These are phyloP conservation scores for Odontocolon sp. DNA, from an alignment of 2,888 invertebrate genomes.

Conservation along the genomic window DNA sequence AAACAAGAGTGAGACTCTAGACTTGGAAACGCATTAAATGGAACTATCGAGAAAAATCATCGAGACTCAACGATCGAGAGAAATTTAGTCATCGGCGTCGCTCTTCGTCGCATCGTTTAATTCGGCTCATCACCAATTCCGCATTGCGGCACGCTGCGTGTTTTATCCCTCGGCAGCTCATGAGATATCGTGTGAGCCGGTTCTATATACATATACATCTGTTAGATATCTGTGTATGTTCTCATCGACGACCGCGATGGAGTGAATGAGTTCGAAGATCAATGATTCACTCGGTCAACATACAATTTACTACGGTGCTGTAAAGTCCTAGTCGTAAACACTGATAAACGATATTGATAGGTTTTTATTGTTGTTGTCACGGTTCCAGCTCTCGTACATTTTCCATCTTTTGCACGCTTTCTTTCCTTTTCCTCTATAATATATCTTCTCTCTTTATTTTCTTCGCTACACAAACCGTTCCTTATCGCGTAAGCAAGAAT, in stretches of 20 bases:
- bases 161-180: not conserved
- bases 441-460: not conserved
- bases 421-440: constrained; percentile 15
- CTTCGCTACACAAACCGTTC: constrained; percentile 12
- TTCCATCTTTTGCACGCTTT: constrained; percentile 24
- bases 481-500: constrained; percentile 9
- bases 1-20: too few relatives aligned
- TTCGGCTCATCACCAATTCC: constrained; percentile 49
- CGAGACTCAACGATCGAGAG: not conserved
- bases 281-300: constrained; percentile 60
- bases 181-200: too few relatives aligned
- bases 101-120: constrained; percentile 24
- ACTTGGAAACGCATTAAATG: too few relatives aligned
- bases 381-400: constrained; percentile 33
- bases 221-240: not conserved
- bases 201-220: too few relatives aligned
- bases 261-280: constrained; percentile 61
- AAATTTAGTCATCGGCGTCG: constrained; percentile 8
- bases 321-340: constrained; percentile 55
- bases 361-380: constrained; percentile 59
- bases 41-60: not conserved
- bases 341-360: constrained; percentile 61
- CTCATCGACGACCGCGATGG: constrained; percentile 41
- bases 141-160: constrained; percentile 50
- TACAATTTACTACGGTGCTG: constrained; percentile 60